These are phyloP conservation scores for Tringa solitaria DNA, from an alignment of 2,113 vertebrate genomes.

Conservation along the genomic window DNA sequence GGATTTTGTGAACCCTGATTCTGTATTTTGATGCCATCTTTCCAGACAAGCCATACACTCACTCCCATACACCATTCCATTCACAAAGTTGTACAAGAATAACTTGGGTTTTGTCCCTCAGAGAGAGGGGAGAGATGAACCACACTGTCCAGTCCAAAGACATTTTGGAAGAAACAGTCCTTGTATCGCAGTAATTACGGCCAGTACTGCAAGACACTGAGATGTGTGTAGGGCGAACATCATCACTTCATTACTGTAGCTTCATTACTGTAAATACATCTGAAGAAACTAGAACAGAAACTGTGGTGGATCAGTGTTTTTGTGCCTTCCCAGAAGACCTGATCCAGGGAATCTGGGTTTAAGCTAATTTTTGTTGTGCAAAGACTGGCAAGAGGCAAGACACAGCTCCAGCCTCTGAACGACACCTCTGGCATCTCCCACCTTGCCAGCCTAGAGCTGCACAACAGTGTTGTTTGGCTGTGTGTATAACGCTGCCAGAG, in stretches of 20 bases:
- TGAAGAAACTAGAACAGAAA: background rate
- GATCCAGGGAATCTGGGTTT: background rate
- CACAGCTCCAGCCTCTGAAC: rapidly evolving
- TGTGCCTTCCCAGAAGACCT: background rate
- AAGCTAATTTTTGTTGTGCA: background rate
- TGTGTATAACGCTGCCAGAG: background rate
- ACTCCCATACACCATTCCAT: background rate
- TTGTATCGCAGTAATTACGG: background rate
- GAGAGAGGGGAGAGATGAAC: background rate
- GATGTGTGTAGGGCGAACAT: too few relatives aligned
- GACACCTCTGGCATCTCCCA: background rate
- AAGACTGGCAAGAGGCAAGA: background rate
- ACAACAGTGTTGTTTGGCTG: background rate
- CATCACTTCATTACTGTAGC: too few relatives aligned
- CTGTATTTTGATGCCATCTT: background rate
- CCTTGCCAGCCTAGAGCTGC: background rate
- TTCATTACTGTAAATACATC: background rate
- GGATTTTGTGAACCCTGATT: background rate
- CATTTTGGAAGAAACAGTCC: background rate
- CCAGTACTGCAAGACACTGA: background rate
- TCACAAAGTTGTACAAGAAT: background rate
- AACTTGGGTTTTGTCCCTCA: background rate
- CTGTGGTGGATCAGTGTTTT: background rate
- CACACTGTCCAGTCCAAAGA: background rate
- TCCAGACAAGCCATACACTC: background rate